Percentiles rank a stretch among this genome's conserved stretches.
Conservation (phyloP, 2,888 invertebrate genomes). For the Lysandra bellargus region DNA sequence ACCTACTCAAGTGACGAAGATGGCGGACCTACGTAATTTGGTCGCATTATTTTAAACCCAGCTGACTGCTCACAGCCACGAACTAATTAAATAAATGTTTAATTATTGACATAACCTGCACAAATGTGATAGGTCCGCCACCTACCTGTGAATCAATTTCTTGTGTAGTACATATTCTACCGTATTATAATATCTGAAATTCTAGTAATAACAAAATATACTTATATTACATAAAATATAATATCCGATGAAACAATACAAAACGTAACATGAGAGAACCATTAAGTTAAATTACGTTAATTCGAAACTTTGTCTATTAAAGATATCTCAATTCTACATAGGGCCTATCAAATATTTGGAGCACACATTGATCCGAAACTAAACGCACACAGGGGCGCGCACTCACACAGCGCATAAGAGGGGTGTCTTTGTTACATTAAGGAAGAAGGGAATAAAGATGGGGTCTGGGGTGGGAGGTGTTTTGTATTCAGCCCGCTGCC, state of each 20-base stretch:
- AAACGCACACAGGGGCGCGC: constrained; percentile 63
- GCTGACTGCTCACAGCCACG: too few species aligned
- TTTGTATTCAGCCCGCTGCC: constrained; percentile 75
- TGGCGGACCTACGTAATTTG: too few species aligned
- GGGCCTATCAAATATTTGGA: constrained; percentile 77
- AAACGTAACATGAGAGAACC: neutral
- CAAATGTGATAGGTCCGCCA: too few species aligned
- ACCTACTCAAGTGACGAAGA: too few species aligned
- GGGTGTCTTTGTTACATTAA: constrained; percentile 80
- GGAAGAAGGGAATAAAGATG: constrained; percentile 76
- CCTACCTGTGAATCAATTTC: too few species aligned
- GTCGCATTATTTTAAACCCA: too few species aligned
- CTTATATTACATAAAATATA: neutral
- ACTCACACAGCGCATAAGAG: constrained; percentile 71
- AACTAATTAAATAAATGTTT: too few species aligned
- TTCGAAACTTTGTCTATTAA: constrained; percentile 28
- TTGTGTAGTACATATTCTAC: neutral
- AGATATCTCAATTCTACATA: constrained; percentile 57
- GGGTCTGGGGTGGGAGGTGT: constrained; percentile 58
- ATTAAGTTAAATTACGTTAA: neutral
- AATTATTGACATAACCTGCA: too few species aligned
- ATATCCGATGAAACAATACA: neutral
- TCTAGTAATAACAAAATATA: neutral
- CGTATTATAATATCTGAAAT: neutral
- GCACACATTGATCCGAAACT: constrained; percentile 54